Base-by-base conservation (phyloP, 1,140 invertebrate genomes). In the Eubasilissa regina region DNA sequence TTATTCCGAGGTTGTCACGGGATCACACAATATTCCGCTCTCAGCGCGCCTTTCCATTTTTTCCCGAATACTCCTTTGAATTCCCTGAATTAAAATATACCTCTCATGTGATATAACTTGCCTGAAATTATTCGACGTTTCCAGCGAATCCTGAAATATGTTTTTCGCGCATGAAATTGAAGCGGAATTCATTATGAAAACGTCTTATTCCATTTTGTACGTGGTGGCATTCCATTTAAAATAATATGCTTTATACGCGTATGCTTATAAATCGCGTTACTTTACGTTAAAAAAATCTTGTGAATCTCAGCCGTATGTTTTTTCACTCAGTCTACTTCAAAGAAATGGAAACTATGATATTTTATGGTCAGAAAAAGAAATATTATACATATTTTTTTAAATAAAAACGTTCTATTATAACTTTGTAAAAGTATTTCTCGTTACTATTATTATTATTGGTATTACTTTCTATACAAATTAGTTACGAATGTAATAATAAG, bases 21-120 rank as follows among this genome's bases (percentile, higher is more conserved):
- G 21, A 62, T 17, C 58, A 25, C 25, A 62, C 19, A 62, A 62
- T 62, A 21, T 35, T 4, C 19, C 58, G 25, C 25, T 62, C 25
- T 21, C 58, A 25, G 13, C 7, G 13, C 19, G 19, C 13, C 25
- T 62, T 62, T 62, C 0, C 21, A 19, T 25, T 19, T 21, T 62
- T 62, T 62, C 48, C n/a, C 48, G n/a, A 13, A 13, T 15, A 51
- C n/a, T 12, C 25, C 58, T 62, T 62, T 62, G 58, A 62, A 62
- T 11, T 62, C 58, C 58, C 25, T 6, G 58, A 62, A 62, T 62
- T 62, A 62, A 35, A 62, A 62, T 62, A 13, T 62, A 35, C 58
- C 58, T 62, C 19, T 35, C 58, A 62, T 43, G 25, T 62, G 58
- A 25, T 62, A 62, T 62, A 13, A 12, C 58, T 62, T 35, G 11